Evolutionary conservation across 2,888 invertebrate species (phyloP).

Genomic region (Anticlea derivata): DNA sequence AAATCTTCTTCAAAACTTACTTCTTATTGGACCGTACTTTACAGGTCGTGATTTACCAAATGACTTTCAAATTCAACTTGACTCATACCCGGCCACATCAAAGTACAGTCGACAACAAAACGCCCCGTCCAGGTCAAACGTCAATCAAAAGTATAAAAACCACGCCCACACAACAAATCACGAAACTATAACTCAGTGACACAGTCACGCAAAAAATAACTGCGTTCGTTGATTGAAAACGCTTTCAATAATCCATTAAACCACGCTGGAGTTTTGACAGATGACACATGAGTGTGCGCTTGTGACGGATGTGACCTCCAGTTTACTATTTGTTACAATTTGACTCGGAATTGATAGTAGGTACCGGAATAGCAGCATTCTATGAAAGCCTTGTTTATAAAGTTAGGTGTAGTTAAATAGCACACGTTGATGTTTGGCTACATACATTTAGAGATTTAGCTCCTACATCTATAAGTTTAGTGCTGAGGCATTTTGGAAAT

Average conservation of each 20-base stretch:
- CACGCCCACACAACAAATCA: slow-evolving; percentile 48
- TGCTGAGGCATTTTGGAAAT: no score
- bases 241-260: slow-evolving; percentile 72
- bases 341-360: slow-evolving; percentile 4
- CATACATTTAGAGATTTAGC: no score
- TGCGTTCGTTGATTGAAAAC: slow-evolving; percentile 59
- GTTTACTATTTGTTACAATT: slow-evolving; percentile 10
- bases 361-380: neutral
- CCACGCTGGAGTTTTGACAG: slow-evolving; percentile 65
- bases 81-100: slow-evolving; percentile 21
- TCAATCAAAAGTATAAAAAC: slow-evolving; percentile 49
- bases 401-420: no score
- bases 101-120: slow-evolving; percentile 23
- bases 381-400: neutral
- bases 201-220: slow-evolving; percentile 56
- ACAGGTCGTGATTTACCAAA: slow-evolving; percentile 16
- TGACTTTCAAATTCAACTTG: slow-evolving; percentile 16
- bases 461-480: no score
- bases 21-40: neutral
- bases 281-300: slow-evolving; percentile 54
- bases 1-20: neutral
- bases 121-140: slow-evolving; percentile 37
- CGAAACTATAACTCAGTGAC: slow-evolving; percentile 47
- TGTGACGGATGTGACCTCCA: slow-evolving; percentile 55
- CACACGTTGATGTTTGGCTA: no score